Evolutionary conservation across 2,113 vertebrate species (phyloP).

Genomic region (Zingel zingel): DNA sequence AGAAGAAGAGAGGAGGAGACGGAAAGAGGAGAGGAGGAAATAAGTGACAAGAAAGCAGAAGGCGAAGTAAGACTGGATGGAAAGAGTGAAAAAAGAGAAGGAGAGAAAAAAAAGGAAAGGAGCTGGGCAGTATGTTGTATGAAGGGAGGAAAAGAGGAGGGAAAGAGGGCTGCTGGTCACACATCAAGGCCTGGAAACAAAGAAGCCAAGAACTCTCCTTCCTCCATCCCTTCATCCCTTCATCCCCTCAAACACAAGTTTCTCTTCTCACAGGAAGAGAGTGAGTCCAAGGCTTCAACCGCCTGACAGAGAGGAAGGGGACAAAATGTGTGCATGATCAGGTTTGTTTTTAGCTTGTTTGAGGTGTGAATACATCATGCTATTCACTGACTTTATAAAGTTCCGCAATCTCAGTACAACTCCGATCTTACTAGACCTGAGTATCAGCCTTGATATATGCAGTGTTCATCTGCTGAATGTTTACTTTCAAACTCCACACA

Average conservation of each 20-base stretch:
- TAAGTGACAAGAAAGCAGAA: conserved; percentile 47
- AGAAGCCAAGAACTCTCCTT: conserved; percentile 90
- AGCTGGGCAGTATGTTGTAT: conserved; percentile 87
- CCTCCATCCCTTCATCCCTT: conserved; percentile 84
- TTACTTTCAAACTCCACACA: not conserved
- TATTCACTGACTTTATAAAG: not conserved
- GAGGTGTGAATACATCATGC: conserved; percentile 16
- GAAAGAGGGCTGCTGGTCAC: conserved; percentile 91
- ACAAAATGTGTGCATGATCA: not conserved
- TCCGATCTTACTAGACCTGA: not conserved
- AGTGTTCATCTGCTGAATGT: not conserved
- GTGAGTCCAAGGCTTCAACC: conserved; percentile 84
- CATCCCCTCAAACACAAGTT: conserved; percentile 89
- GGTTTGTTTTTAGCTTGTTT: conserved; percentile 17
- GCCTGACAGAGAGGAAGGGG: conserved; percentile 11
- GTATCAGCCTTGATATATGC: not conserved
- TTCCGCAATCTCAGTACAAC: not conserved
- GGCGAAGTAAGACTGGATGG: conserved; percentile 82
- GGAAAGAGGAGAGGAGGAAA: conserved; percentile 87
- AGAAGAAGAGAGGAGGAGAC: conserved; percentile 74
- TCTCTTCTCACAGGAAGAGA: conserved; percentile 91
- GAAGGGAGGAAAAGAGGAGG: conserved; percentile 60
- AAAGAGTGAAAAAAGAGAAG: conserved; percentile 85
- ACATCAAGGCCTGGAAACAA: conserved; percentile 99
- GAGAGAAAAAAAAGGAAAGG: conserved; percentile 89